These are phyloP conservation scores for Coecobrya sp. DNA, from an alignment of 2,888 invertebrate genomes.

Conservation along the genomic window DNA sequence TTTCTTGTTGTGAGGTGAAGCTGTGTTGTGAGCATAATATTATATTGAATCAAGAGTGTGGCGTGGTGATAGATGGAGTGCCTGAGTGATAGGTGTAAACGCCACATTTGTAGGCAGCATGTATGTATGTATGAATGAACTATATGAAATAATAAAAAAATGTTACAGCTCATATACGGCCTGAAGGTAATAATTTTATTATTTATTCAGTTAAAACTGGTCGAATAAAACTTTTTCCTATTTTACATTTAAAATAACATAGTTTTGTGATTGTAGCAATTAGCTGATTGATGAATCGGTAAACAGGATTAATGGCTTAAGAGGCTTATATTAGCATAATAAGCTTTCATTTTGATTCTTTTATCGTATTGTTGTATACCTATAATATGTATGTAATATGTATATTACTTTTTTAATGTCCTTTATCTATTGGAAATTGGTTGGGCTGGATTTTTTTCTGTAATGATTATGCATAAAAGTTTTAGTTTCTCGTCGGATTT, in stretches of 20 bases:
- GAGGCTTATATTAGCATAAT: conserved; percentile 5
- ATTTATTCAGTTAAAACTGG: conserved; percentile 53
- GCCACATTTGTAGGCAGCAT: background rate
- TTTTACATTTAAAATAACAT: conserved; percentile 53
- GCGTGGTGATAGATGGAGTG: conserved; percentile 57
- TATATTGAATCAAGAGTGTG: conserved; percentile 3
- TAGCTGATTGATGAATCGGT: conserved; percentile 61
- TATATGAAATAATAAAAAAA: conserved; percentile 18
- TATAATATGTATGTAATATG: background rate
- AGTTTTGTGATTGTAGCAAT: conserved; percentile 27
- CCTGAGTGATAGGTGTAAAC: conserved; percentile 11
- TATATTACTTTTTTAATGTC: background rate
- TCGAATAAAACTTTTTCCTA: conserved; percentile 64
- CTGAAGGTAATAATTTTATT: conserved; percentile 24
- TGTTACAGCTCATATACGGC: background rate
- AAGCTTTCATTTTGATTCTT: background rate
- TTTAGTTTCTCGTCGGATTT: background rate
- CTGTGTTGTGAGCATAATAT: background rate
- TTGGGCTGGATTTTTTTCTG: too few species aligned
- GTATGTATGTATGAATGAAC: background rate
- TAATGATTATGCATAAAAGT: too few species aligned
- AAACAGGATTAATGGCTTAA: conserved; percentile 45
- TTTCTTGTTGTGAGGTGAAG: conserved; percentile 65
- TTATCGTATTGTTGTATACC: background rate
- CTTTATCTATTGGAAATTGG: too few species aligned